A percentile compares a stretch with the other conserved stretches of the same genome.
Conservation (phyloP, 2,888 invertebrate genomes). For the Hypomecis atomaria region DNA sequence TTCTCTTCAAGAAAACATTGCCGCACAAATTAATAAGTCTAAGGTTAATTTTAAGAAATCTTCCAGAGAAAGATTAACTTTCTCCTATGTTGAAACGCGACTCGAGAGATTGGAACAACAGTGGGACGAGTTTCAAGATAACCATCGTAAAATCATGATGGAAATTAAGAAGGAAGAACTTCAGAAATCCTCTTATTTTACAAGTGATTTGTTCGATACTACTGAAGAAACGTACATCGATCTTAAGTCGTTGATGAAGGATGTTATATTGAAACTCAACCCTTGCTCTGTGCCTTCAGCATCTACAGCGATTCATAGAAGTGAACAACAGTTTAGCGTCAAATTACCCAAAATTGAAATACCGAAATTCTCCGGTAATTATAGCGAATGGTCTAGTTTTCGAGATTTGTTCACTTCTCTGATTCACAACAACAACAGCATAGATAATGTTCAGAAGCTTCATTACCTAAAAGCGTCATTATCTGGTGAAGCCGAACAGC, state of each 20-base stretch:
- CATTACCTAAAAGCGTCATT: background rate
- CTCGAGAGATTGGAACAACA: background rate
- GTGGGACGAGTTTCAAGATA: background rate
- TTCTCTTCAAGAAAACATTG: background rate
- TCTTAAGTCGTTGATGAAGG: background rate
- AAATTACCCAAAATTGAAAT: constrained; percentile 5
- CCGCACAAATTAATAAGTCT: background rate
- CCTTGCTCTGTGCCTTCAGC: background rate
- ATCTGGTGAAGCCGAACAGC: too few relatives aligned
- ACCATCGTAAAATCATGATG: background rate
- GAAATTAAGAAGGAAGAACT: background rate
- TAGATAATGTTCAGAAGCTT: constrained; percentile 1
- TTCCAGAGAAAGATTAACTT: background rate
- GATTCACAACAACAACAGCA: background rate
- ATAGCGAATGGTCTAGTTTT: background rate
- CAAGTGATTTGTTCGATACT: constrained; percentile 1
- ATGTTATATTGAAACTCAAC: background rate
- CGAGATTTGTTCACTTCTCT: constrained; percentile 1
- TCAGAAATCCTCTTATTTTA: background rate
- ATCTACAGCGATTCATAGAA: background rate
- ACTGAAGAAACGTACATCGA: constrained; percentile 1
- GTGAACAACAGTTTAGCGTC: background rate
- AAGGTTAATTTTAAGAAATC: background rate
- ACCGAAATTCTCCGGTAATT: background rate
- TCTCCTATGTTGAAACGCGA: background rate